Base-by-base conservation (phyloP, 1,140 invertebrate genomes). In the Ceratina australensis region DNA sequence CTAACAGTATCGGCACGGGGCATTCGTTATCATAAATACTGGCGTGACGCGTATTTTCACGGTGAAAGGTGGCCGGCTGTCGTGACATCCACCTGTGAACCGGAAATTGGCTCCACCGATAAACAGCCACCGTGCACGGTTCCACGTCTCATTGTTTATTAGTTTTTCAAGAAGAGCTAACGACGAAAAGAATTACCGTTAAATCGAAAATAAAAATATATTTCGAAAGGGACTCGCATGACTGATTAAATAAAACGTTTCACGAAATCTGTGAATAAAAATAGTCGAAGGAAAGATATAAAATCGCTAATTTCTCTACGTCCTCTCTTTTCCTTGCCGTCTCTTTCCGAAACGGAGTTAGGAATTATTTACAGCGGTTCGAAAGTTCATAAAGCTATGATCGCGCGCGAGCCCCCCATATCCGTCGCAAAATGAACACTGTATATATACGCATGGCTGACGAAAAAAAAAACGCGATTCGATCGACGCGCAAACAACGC, bases 51-150 rank as follows among this genome's bases (percentile, higher is more conserved):
- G 63, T 74, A 74, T 42, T 74, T 74, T 74, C 52, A 74, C 63
- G 63, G 18, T 26, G 63, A 79, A 66, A 75, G 72, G 20, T 42
- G 59, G 22, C 26, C 66, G 7, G 50, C 64, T 67, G 50, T 74
- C 71, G 68, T 61, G 72, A 63, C 80, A 54, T 78, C 52, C 61
- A 65, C 60, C 77, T 56, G 28, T 49, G 72, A 80, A 61, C 77
- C 82, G 82, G 82, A 83, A 84, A 84, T 84, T 84, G 81, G 73
- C 68, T 67, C 63, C 22, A 67, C 56, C 78, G 68, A 83, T 84
- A 72, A 76, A 83, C 78, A 68, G 67, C 49, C 49, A 68, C 22
- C 47, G 63, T 50, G 54, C 56, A 33, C 76, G 67, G 78, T 73
- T 64, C 8, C 50, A 57, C 22, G 13, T 33, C 24, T 52, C 61